Percentiles rank a stretch among this genome's conserved stretches.
phyloP scores from a whole-genome alignment of 1,140 invertebrate species.

The Hirudo medicinalis region DNA sequence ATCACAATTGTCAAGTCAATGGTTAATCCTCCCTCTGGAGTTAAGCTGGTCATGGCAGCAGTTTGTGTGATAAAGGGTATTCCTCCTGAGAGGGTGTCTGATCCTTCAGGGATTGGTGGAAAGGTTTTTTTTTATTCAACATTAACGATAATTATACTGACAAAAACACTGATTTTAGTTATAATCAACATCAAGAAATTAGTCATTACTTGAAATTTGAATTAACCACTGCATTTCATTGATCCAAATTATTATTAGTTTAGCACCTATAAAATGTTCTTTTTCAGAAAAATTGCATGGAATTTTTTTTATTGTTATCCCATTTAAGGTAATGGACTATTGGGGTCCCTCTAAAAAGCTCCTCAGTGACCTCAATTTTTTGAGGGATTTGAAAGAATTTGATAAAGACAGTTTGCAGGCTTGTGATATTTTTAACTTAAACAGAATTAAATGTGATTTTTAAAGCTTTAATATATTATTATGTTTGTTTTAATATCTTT shows the following conservation, averaged over 20 bases:
- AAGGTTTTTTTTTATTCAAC: conserved; percentile 41
- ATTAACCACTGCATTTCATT: too few species aligned
- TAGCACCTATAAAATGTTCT: too few species aligned
- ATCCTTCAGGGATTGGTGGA: conserved; percentile 53
- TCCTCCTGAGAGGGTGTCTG: conserved; percentile 38
- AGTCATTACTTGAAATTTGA: too few species aligned
- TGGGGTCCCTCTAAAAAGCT: conserved; percentile 82
- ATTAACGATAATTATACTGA: too few species aligned
- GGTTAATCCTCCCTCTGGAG: conserved; percentile 40
- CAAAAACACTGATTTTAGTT: too few species aligned
- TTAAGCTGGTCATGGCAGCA: conserved; percentile 41
- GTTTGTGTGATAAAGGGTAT: conserved; percentile 43
- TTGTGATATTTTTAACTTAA: neutral
- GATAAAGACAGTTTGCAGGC: conserved; percentile 53
- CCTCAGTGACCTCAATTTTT: conserved; percentile 74
- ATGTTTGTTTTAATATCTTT: too few species aligned
- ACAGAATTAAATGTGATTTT: neutral
- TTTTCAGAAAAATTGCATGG: neutral
- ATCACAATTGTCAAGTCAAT: conserved; percentile 21
- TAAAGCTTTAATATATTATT: neutral
- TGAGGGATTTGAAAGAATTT: conserved; percentile 67
- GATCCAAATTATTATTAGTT: too few species aligned
- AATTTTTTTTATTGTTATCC: neutral
- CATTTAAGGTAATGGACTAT: conserved; percentile 49
- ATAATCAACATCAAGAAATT: too few species aligned